phyloP scores from a whole-genome alignment of 2,888 invertebrate genomes.

The Phlogophora meticulosa region DNA sequence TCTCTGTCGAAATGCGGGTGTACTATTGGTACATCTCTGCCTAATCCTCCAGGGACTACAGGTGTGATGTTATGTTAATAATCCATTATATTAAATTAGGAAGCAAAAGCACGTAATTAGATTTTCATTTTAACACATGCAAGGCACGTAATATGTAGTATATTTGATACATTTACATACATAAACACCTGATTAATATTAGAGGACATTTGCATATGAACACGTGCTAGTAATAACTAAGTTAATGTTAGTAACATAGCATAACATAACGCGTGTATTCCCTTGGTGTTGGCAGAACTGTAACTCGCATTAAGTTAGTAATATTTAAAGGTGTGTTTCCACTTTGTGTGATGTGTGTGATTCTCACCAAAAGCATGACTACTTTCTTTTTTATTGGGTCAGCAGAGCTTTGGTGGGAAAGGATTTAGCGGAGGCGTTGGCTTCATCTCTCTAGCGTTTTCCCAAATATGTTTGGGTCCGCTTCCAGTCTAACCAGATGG shows the following conservation, averaged over 20 bases:
- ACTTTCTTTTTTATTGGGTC: too few relatives aligned
- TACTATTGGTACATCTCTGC: too few relatives aligned
- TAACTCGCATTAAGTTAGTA: not conserved
- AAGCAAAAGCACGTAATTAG: not conserved
- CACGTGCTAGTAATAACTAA: slow-evolving; percentile 11
- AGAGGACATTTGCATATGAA: slow-evolving; percentile 22
- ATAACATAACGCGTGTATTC: not conserved
- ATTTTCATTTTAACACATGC: slow-evolving; percentile 7
- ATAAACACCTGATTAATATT: slow-evolving; percentile 6
- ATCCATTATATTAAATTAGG: slow-evolving; percentile 11
- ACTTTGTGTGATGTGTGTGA: too few relatives aligned
- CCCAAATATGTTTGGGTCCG: too few relatives aligned
- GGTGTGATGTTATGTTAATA: not conserved
- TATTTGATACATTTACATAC: slow-evolving; percentile 23
- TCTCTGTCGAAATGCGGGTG: too few relatives aligned
- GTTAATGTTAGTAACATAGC: not conserved
- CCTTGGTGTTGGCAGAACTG: not conserved
- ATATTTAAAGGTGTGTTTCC: too few relatives aligned
- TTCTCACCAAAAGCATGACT: too few relatives aligned
- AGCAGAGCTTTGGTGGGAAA: too few relatives aligned
- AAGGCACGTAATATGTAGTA: not conserved
- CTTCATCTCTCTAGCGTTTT: too few relatives aligned
- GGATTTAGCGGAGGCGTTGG: too few relatives aligned
- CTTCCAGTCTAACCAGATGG: too few relatives aligned
- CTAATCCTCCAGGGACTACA: too few relatives aligned